These are phyloP conservation scores for Heliconius cydno DNA, from an alignment of 2,888 invertebrate species.

Conservation along the genomic window DNA sequence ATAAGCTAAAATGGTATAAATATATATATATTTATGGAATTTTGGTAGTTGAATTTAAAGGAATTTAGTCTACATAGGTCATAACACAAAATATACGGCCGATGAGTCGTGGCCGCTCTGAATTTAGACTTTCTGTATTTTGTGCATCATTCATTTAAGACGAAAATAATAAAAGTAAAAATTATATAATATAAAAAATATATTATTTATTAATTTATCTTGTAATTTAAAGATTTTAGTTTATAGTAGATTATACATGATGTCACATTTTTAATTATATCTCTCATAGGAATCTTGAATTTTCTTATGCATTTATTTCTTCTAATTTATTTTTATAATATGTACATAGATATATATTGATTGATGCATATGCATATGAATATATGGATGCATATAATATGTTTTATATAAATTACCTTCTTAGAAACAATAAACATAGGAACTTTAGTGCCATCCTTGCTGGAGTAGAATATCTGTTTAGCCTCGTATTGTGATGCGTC, in stretches of 20 bases:
- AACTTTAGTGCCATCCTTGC: slow-evolving; percentile 96
- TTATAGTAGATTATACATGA: not conserved
- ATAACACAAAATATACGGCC: not conserved
- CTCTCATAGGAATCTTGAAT: no score
- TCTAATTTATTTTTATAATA: no score
- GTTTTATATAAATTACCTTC: slow-evolving; percentile 82
- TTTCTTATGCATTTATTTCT: no score
- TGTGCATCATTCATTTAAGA: no score
- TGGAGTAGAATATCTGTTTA: slow-evolving; percentile 94
- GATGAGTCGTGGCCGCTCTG: not conserved
- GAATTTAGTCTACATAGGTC: not conserved
- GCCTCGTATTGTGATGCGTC: slow-evolving; percentile 91
- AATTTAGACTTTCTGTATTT: not conserved
- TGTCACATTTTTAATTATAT: not conserved
- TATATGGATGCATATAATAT: not conserved
- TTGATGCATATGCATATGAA: not conserved
- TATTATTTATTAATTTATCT: no score
- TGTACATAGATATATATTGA: no score
- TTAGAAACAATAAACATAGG: slow-evolving; percentile 97
- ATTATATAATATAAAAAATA: no score
- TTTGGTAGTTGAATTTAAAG: no score
- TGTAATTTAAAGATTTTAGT: no score
- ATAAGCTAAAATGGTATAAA: no score
- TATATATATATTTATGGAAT: no score
- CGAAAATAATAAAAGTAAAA: no score